Base-by-base conservation (phyloP, 2,888 invertebrate species). In the Nebria salina region DNA sequence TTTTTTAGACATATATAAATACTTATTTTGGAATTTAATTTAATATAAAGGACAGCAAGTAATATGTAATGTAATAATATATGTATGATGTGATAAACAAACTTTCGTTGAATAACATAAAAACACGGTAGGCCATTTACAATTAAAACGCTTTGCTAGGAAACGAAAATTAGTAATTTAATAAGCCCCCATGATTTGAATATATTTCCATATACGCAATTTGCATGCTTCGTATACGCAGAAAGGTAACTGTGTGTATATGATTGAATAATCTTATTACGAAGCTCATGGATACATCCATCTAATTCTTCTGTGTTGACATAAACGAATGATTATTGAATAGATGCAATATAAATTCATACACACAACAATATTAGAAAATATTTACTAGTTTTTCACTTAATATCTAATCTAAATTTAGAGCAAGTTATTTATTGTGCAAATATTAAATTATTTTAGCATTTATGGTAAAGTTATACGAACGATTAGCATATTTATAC, bases 171-270 rank as follows among this genome's bases (percentile, higher is more conserved):
- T 81, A 75, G 75, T 81, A 83, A 82, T 82, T 82, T 83, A 82
- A 83, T 83, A 83, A 83, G 82, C 80, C 82, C 73, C 80, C 54
- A 54, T 82, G 80, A 82, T 83, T 82, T 82, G 82, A 83, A 83
- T 83, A 82, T 75, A 82, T 83, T 83, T 78, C 80, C 83, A 82
- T 82, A 74, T 81, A 79, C 64, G 75, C 77, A 54, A 83, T 83
- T 83, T 83, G 76, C 83, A 83, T 83, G 82, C 82, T 80, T 76
- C 77, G 82, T 76, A 81, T 74, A 76, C 72, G 78, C 82, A 76
- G 72, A 82, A 79, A 82, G 73, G 82, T 77, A 72, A 77, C 82
- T 81, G 83, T 70, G 20, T 70, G 70, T 20, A 7, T 70, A 34
- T 70, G 8, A 25, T 3, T n/a, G 68, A 68, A 15, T 68, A 25